Evolutionary conservation across 2,888 invertebrate genomes (phyloP), one percentile per base, ranked within the genome.

Genomic region (Campoplex nolae): DNA sequence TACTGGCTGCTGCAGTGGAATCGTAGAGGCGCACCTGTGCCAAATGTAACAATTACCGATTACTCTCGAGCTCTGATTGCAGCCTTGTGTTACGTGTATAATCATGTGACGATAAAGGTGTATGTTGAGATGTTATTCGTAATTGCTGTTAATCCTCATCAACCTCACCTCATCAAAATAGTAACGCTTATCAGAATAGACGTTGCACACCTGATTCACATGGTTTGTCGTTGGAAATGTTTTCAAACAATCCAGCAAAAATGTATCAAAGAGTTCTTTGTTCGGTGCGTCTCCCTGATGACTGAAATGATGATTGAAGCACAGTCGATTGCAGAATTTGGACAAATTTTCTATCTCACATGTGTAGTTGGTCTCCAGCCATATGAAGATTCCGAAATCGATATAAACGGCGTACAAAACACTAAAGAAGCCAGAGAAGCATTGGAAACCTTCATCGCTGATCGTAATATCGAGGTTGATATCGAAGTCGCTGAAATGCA

Each of bases 51-150:
- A 16, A 38, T 65, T 65, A 35, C 18, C 35, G 85, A 88, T 62
- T 83, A 67, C 11, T 89, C 88, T 0, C 73, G 65, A 83, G 88
- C 88, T 13, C 71, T 89, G 16, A 75, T 89, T 32, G 71, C 67
- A 51, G 89, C 89, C 11, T 73, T 87, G 32, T 85, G 76, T 42
- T 45, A 82, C 7, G 84, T 86, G 7, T 85, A 87, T 13, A 89
- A 89, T 76, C 68, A 88, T 11, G 67, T 71, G 38, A 65, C 77
- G 6, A 54, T 88, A 32, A 77, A 80, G 23, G 32, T 62, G 7
- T 89, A 88, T 38, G 71, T 86, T 8, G 68, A 81, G 18, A 75
- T 62, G 51, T 77, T 76, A 16, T 85, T 68, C 23, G 7, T 32
- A 16, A 32, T 38, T n/a, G 16, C 18, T 67, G 38, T 8, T 35